Conservation (phyloP, 1,140 invertebrate genomes). For the Scaptomyza hsui region DNA sequence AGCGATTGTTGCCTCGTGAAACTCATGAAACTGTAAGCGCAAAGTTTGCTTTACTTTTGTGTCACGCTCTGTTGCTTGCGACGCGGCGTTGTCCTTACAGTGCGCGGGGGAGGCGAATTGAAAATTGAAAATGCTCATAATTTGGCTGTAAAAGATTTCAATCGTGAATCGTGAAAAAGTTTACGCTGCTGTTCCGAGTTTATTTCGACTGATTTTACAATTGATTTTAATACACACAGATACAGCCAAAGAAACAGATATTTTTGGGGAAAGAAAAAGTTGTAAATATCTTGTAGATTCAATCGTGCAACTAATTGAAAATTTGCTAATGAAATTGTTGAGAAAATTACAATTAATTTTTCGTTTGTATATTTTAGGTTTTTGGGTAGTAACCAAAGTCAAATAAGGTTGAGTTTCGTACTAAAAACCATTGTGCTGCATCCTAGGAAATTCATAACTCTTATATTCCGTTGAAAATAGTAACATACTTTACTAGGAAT, state of each 20-base stretch:
- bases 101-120: slow-evolving; percentile 18
- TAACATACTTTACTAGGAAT: no score
- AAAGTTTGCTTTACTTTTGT: slow-evolving; percentile 82
- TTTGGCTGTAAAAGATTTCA: slow-evolving; percentile 82
- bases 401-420: background rate
- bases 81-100: slow-evolving; percentile 15
- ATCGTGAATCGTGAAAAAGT: slow-evolving; percentile 78
- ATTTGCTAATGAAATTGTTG: slow-evolving; percentile 71
- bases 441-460: background rate
- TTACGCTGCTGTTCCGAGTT: slow-evolving; percentile 60
- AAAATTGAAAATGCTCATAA: slow-evolving; percentile 82
- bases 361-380: slow-evolving; percentile 12
- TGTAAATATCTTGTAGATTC: slow-evolving; percentile 80
- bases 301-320: slow-evolving; percentile 81
- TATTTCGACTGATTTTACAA: slow-evolving; percentile 77
- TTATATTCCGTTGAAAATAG: no score
- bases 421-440: background rate
- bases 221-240: slow-evolving; percentile 72
- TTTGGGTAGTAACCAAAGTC: no score
- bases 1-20: slow-evolving; percentile 45
- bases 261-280: slow-evolving; percentile 44
- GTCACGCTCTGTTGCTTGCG: slow-evolving; percentile 74
- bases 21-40: slow-evolving; percentile 76
- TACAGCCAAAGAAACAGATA: background rate
- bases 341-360: slow-evolving; percentile 56